These are phyloP conservation scores for Marmota monax DNA, from an alignment of 2,113 vertebrate genomes.

Conservation along the genomic window DNA sequence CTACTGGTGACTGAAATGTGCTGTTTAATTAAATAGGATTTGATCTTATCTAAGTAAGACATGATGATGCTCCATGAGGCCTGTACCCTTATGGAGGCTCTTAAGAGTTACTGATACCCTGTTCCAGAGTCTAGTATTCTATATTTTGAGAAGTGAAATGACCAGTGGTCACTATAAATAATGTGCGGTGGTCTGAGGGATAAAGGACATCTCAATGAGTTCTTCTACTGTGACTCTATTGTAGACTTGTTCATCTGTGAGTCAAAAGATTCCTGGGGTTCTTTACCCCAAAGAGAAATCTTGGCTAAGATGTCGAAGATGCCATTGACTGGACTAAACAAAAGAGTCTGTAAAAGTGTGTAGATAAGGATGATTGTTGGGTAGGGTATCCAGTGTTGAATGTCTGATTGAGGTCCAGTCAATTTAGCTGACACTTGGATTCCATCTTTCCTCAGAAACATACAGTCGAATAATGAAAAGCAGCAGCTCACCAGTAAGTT, in stretches of 20 bases:
- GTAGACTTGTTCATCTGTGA: background rate
- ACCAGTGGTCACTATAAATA: background rate
- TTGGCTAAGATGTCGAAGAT: background rate
- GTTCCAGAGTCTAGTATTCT: background rate
- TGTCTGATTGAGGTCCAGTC: background rate
- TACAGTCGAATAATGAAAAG: background rate
- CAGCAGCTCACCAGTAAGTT: background rate
- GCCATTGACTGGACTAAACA: background rate
- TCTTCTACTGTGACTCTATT: background rate
- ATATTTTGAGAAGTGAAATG: slow-evolving; percentile 15
- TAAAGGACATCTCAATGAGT: background rate
- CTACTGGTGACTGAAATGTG: slow-evolving; percentile 12
- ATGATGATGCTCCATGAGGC: background rate
- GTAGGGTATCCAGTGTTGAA: background rate
- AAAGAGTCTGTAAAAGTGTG: background rate
- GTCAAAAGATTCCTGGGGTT: background rate
- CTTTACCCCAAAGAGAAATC: background rate
- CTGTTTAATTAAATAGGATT: slow-evolving; percentile 11
- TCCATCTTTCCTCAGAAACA: background rate
- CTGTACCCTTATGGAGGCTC: background rate
- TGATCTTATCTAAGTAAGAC: background rate
- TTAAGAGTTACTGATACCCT: background rate
- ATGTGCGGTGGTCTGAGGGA: background rate
- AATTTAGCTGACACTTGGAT: background rate
- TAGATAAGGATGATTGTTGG: background rate